Base-by-base conservation (phyloP, 2,888 invertebrate species). In the Nephrocerus scutellatus region DNA sequence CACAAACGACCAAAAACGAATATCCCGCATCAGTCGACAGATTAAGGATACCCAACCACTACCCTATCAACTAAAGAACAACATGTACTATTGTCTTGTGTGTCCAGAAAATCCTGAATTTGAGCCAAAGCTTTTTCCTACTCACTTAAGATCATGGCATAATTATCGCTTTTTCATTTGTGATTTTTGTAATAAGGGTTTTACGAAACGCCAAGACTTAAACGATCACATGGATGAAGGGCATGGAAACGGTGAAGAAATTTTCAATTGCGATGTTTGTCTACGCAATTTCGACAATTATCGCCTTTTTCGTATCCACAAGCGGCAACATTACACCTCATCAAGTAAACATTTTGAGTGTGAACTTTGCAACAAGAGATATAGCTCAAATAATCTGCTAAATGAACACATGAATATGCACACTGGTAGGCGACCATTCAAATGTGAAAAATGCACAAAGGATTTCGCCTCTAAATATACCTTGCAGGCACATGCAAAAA, bases 381-480 rank as follows among this genome's bases (percentile, higher is more conserved):
- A 78, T 64, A 77, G 78, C 48, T 82, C 83, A 0, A 75, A 76
- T 35, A 78, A 79, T 54, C 62, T 83, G 24, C 68, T 86, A 6
- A 74, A 75, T n/a, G 84, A 84, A 48, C 86, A 85, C 52, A 74
- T 75, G 52, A 82, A 83, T 62, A 73, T 74, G 7, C 85, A 84
- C 59, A 77, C 76, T 1, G 84, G 84, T 1, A 59, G 72, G 3
- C 68, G 82, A 1, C 84, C 85, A 0, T 79, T 83, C 59, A 62
- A 71, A 5, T 86, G 86, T 55, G 56, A 64, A 0, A 59, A 70
- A 1, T 87, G 87, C 59, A 71, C 74, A 6, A 86, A 86, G 67
- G 74, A 77, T 49, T 86, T 85, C 66, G 81, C 84, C 1, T 83
- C 82, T 9, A 86, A 85, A 54, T 86, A 86, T 55, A 84, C 85